These are phyloP conservation scores for Orthosia incerta DNA, from an alignment of 2,888 invertebrate genomes.

Conservation along the genomic window DNA sequence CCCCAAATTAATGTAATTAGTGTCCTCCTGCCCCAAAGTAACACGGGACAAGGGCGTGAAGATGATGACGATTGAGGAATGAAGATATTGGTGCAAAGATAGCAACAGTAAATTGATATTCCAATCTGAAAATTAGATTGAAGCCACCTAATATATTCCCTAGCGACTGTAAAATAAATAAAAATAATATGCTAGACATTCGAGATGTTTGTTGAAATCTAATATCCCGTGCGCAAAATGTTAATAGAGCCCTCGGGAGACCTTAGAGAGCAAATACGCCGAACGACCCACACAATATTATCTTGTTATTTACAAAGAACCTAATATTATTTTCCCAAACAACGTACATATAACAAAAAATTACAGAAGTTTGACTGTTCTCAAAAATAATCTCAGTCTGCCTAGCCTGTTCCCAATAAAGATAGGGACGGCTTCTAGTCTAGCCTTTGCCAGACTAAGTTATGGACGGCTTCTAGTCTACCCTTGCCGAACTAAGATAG, in stretches of 20 bases:
- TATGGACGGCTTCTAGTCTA: no score
- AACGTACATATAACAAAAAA: not conserved
- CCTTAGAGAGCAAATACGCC: conserved; percentile 35
- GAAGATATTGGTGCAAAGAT: not conserved
- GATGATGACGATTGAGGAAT: no score
- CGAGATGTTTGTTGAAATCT: conserved; percentile 35
- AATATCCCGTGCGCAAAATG: conserved; percentile 44
- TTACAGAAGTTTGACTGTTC: conserved; percentile 11
- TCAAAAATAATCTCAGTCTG: not conserved
- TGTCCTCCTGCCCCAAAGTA: no score
- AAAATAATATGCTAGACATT: conserved; percentile 25
- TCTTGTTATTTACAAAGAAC: conserved; percentile 50
- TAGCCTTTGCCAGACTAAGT: no score
- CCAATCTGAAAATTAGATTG: not conserved
- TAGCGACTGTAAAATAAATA: conserved; percentile 13
- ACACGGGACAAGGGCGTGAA: no score
- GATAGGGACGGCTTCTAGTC: no score
- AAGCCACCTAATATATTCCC: not conserved
- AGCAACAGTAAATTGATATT: conserved; percentile 4
- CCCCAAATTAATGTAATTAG: no score
- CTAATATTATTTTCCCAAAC: conserved; percentile 44
- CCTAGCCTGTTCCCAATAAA: not conserved
- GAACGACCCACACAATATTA: conserved; percentile 37
- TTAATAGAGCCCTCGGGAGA: conserved; percentile 32
- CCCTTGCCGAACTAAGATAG: no score